Base-by-base conservation (phyloP, 1,140 invertebrate genomes). In the Maniola jurtina region DNA sequence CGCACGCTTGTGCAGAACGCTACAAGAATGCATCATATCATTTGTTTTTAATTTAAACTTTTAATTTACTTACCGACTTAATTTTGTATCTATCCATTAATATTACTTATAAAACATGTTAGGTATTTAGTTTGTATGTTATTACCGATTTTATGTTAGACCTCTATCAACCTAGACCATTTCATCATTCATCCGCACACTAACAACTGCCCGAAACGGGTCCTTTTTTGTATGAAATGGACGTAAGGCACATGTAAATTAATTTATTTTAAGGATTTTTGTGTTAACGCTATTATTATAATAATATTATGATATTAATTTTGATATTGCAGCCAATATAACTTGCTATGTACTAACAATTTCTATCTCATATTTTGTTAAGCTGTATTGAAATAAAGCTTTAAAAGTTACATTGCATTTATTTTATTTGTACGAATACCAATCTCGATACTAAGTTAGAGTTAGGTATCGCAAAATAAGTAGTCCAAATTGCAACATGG, bases 11-110 rank as follows among this genome's bases (percentile, higher is more conserved):
- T 78, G 83, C 72, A 68, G 77, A 76, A 66, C 84, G 85, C 80
- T 72, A 90, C 91, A 92, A 91, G 91, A 92, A 92, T 92, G 79
- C 84, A 86, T 91, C 91, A 92, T 92, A 92, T 92, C 91, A 92
- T 92, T 92, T 92, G 84, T 86, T 91, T 25, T 90, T 91, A 85
- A 89, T 83, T 34, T 88, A 81, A 86, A 77, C 81, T 78, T 50
- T 80, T 83, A 81, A 81, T 86, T 83, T 80, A 81, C 75, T 84
- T 80, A 81, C 76, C 76, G 72, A 74, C 74, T 80, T 86, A 81
- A 81, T 68, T 42, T n/a, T 25, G 62, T 57, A 57, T 55, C 52
- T 80, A 76, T 59, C 71, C 76, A 80, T 75, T 85, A 77, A 73
- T 80, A 61, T 77, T 78, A 79, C 71, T 79, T 79, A 76, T 72